Evolutionary conservation across 2,113 vertebrate species (phyloP), one percentile per base, ranked within the genome.

Genomic region (Rhombomys opimus): DNA sequence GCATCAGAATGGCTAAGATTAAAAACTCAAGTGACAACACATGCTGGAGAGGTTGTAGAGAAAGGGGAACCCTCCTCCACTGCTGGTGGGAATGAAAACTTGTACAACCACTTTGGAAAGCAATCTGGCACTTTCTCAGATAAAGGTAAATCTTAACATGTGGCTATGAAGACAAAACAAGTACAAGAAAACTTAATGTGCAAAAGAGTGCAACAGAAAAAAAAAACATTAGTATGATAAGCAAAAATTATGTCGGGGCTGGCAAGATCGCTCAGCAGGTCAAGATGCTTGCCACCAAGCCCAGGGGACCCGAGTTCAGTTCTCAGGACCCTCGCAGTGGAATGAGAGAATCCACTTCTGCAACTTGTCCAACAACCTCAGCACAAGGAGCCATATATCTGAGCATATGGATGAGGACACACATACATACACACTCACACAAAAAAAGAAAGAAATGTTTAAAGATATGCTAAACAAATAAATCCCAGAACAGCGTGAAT

Each of bases 101-200:
- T 46, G 46, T 46, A 46, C 41, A 41, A 41, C 46, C 46, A 46
- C 46, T 46, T 5, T 46, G 46, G 46, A 46, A 46, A 46, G 4
- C 46, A 46, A 46, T 46, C 46, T 46, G 46, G 46, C 46, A 5
- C 46, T 46, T 46, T 5, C 46, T 46, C 46, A 46, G 46, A 38
- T 68, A 86, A 73, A 59, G 20, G 63, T 68, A 46, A 54, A 81
- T 61, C 18, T 11, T 70, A 46, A 0, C 10, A 63, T 32, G 30
- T 1, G 32, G 70, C 88, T 85, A 96, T 82, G 20, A 93, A 87
- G 22, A 35, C 32, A 92, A 95, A 90, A 32, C 9, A 93, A 85
- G 88, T 52, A 73, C 7, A 22, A 82, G 13, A 59, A 68, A 68
- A 94, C 87, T 67, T 84, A 95, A 65, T 52, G 85, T 65, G 30